Percentiles rank a stretch among this genome's conserved stretches.
Evolutionary conservation across 2,113 vertebrate species (phyloP).

Genomic region (Alligator mississippiensis): DNA sequence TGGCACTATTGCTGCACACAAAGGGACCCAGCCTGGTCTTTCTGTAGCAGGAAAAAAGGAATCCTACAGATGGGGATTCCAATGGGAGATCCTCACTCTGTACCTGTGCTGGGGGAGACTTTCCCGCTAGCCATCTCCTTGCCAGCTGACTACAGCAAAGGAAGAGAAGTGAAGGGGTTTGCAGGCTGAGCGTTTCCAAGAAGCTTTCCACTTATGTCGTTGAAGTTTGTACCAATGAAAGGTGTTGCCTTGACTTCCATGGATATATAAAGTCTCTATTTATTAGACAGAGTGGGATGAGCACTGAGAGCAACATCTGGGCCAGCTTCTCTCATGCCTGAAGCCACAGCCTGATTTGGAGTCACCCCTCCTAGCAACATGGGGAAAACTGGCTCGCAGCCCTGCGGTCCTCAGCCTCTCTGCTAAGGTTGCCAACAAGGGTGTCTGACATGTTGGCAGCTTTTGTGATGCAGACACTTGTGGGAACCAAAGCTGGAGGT

Average conservation of each 20-base stretch:
- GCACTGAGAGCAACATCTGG: background rate
- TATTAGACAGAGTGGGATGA: background rate
- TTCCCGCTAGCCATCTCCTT: background rate
- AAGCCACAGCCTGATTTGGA: background rate
- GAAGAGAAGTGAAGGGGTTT: background rate
- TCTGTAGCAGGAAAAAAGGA: background rate
- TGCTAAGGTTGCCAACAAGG: background rate
- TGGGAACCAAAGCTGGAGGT: background rate
- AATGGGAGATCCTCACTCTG: background rate
- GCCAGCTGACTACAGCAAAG: background rate
- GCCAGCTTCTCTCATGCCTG: background rate
- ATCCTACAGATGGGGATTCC: background rate
- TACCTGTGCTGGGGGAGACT: background rate
- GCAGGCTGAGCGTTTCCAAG: background rate
- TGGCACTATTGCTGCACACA: constrained; percentile 69
- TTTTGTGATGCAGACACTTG: background rate
- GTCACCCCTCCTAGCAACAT: background rate
- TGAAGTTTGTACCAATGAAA: background rate
- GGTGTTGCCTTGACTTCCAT: too few relatives aligned
- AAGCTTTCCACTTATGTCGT: too few relatives aligned
- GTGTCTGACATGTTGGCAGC: background rate
- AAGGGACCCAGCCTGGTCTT: background rate
- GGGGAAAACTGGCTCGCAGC: background rate
- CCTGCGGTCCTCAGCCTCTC: background rate
- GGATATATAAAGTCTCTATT: background rate